Evolutionary conservation across 1,140 invertebrate genomes (phyloP), one percentile per base, ranked within the genome.

Genomic region (Zaprionus tsacasi): DNA sequence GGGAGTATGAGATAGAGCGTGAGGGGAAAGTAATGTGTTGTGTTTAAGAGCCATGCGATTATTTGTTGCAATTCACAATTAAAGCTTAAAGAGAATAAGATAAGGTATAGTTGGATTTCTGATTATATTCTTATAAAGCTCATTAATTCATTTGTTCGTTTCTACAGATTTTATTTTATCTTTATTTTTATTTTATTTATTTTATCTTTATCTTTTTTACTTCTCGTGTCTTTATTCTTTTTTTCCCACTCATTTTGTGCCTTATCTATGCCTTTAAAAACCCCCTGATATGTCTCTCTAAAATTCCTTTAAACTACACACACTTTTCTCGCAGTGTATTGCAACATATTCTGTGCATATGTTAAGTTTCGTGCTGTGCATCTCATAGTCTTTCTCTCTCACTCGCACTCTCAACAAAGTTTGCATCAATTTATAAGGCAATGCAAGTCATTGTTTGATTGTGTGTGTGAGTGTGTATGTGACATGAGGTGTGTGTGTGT

Each of bases 391-490:
- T 52, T 61, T 36, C 38, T 36, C 30, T 36, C 43, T 36, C 27
- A 30, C 33, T 33, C 17, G 6, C 40, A 27, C 13, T 33, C 25
- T 25, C 54, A 3, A 71, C 64, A 72, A 80, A 76, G 68, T 78
- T 45, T 68, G 75, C 69, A 57, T 58, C 85, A 71, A 81, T 89
- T 85, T 89, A 76, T 77, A 67, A 70, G 65, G 65, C 74, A 78
- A 78, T 89, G 77, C 80, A 76, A 72, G 81, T 78, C 85, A 89
- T 83, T 88, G 80, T 83, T 78, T 80, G 80, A 83, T 76, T 89
- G 81, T 73, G 68, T 85, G 54, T 73, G 72, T n/a, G 15, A 43
- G 60, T 38, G 17, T 38, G 27, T 15, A 7, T 30, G 6, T 45
- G 1, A 30, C 0, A 3, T 2, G 3, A 0, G 1, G 58, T 87